A percentile compares a stretch with the other conserved stretches of the same genome.
Evolutionary conservation across 1,140 invertebrate genomes (phyloP).

Genomic region (Drosophila saltans): DNA sequence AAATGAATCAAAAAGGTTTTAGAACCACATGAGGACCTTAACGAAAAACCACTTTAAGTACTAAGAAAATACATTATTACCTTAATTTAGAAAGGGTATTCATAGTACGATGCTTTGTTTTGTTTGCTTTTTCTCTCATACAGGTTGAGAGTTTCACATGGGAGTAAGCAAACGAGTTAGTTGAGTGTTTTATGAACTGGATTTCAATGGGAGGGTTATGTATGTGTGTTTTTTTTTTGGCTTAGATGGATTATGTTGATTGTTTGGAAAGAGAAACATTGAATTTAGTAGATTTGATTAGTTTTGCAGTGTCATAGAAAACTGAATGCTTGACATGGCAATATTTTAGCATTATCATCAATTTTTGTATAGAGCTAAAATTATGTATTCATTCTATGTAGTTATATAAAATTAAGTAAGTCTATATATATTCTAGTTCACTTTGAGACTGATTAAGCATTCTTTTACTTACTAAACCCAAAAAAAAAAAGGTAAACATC

Average conservation of each 20-base stretch:
- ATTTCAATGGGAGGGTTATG: conserved; percentile 56
- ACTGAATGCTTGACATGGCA: not conserved
- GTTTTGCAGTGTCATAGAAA: conserved; percentile 5
- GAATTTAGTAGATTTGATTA: conserved; percentile 6
- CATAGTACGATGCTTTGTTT: not conserved
- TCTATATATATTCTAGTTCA: not conserved
- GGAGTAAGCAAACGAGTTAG: not conserved
- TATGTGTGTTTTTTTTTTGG: conserved; percentile 14
- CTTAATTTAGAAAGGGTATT: not conserved
- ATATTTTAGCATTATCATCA: not conserved
- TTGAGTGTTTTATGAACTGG: conserved; percentile 62
- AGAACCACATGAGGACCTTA: no score
- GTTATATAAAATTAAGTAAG: not conserved
- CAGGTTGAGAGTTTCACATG: not conserved
- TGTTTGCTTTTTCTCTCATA: not conserved
- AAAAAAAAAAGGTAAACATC: conserved; percentile 23
- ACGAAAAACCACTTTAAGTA: no score
- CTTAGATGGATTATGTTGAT: conserved; percentile 57
- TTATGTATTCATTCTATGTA: not conserved
- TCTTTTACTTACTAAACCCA: conserved; percentile 5
- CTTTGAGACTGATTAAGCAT: not conserved
- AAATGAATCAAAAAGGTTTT: no score
- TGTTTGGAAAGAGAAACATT: conserved; percentile 28
- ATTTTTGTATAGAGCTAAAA: not conserved
- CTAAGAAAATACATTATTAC: no score